A percentile compares a stretch with the other conserved stretches of the same genome.
Conservation (phyloP, 2,113 vertebrate species). For the Siphamia tubifer region DNA sequence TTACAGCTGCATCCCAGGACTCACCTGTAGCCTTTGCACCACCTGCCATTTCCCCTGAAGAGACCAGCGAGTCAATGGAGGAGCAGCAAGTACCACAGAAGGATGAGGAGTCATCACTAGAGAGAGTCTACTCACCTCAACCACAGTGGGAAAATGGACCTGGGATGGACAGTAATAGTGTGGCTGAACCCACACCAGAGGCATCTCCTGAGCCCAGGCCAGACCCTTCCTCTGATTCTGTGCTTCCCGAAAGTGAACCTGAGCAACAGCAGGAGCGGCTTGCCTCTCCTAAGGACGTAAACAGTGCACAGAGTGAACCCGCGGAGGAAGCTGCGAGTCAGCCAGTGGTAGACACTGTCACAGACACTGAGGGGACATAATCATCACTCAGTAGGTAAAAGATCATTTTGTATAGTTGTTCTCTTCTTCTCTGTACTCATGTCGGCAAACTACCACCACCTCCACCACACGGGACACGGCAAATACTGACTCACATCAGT, state of each 20-base stretch:
- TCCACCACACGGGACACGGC: constrained; percentile 90
- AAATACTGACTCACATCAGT: constrained; percentile 82
- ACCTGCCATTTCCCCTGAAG: constrained; percentile 84
- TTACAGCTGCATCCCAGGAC: constrained; percentile 71
- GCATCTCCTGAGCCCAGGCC: constrained; percentile 13
- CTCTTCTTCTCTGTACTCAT: constrained; percentile 96
- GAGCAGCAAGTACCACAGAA: constrained; percentile 71
- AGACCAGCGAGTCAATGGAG: constrained; percentile 76
- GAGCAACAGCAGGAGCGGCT: constrained; percentile 78
- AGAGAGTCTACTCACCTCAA: constrained; percentile 15
- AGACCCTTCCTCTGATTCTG: constrained; percentile 20
- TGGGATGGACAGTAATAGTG: constrained; percentile 82
- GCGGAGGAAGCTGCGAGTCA: constrained; percentile 94
- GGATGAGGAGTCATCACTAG: constrained; percentile 46
- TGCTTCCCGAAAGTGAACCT: constrained; percentile 55
- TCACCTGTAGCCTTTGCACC: constrained; percentile 84
- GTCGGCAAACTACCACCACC: constrained; percentile 88
- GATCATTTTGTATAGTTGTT: constrained; percentile 99
- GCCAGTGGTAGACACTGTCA: constrained; percentile 98
- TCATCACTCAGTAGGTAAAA: constrained; percentile 99
- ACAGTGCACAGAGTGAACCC: constrained; percentile 93
- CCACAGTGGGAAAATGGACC: constrained; percentile 87
- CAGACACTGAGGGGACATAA: constrained; percentile 99
- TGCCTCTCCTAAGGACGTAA: constrained; percentile 83
- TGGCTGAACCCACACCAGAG: constrained; percentile 48